Base-by-base conservation (phyloP, 2,113 vertebrate genomes). In the Amphiprion percula region DNA sequence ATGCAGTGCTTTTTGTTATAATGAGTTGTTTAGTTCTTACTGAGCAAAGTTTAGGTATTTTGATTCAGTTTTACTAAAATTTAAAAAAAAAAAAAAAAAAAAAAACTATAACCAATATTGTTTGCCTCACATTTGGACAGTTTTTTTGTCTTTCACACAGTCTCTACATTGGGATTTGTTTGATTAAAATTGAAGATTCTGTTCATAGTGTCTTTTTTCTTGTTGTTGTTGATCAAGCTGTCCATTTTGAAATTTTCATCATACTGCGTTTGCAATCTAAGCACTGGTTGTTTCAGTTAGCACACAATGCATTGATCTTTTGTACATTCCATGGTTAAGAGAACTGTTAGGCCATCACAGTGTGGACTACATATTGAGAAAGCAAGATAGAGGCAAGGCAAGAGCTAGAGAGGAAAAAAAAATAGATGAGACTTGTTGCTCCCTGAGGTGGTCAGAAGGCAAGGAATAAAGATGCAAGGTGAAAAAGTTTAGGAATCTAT, bases 401-500 rank as follows among this genome's bases (percentile, higher is more conserved):
- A 33, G n/a, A 61, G 63, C 53, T 11, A 50, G 58, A 77, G 64
- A 77, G 54, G 14, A 68, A 56, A 56, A 78, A 78, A 21, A 84
- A 66, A 64, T 41, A 54, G 50, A 74, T 60, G 72, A 75, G 74
- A 80, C 63, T 60, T 75, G 33, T 77, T 56, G 62, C 72, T 87
- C 66, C 79, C 77, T 4, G 37, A 74, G 80, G 77, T 82, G 54
- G 69, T 65, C 65, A 72, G 76, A 60, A 80, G 59, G 67, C 56
- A 2, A 64, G 54, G 52, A 83, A 77, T 77, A 69, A 78, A 84
- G 66, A 84, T 71, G 23, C 23, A 24, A 62, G 67, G 30, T 52
- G 68, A 63, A 82, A 80, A 87, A 69, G 82, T 84, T 68, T 79
- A 69, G 33, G 44, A 79, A 74, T 76, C 62, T 78, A 70, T 86